These are phyloP conservation scores for Batillaria attramentaria DNA, from an alignment of 1,140 invertebrate species.

Conservation along the genomic window DNA sequence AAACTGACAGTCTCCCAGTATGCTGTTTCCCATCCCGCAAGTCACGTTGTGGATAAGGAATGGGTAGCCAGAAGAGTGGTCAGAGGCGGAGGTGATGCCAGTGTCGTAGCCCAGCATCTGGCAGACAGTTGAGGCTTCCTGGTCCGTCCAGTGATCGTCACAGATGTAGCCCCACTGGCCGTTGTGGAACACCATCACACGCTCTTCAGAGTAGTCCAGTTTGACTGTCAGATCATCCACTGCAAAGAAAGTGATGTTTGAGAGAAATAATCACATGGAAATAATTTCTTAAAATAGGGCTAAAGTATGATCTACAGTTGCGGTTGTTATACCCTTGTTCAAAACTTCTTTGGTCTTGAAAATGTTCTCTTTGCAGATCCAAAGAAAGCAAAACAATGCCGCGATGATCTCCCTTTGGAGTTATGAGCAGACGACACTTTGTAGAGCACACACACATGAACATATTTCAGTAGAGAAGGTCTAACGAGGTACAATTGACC, in stretches of 20 bases:
- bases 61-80: background rate
- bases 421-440: too few relatives aligned
- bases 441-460: too few relatives aligned
- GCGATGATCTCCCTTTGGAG: too few relatives aligned
- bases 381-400: too few relatives aligned
- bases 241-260: background rate
- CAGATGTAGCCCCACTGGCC: conserved; percentile 18
- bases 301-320: too few relatives aligned
- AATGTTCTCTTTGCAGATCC: too few relatives aligned
- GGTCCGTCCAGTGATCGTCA: conserved; percentile 1
- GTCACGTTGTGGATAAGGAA: conserved; percentile 9
- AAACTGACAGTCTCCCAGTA: background rate
- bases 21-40: background rate
- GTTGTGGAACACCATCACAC: conserved; percentile 5
- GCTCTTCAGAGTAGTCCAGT: background rate
- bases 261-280: background rate
- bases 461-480: too few relatives aligned
- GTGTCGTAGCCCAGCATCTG: background rate
- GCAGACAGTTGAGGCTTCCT: background rate
- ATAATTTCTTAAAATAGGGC: too few relatives aligned
- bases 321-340: too few relatives aligned
- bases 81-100: background rate
- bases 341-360: too few relatives aligned
- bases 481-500: too few relatives aligned
- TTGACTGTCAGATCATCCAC: conserved; percentile 1